These are phyloP conservation scores for Myiagra hebetior DNA, from an alignment of 2,113 vertebrate genomes.

Conservation along the genomic window DNA sequence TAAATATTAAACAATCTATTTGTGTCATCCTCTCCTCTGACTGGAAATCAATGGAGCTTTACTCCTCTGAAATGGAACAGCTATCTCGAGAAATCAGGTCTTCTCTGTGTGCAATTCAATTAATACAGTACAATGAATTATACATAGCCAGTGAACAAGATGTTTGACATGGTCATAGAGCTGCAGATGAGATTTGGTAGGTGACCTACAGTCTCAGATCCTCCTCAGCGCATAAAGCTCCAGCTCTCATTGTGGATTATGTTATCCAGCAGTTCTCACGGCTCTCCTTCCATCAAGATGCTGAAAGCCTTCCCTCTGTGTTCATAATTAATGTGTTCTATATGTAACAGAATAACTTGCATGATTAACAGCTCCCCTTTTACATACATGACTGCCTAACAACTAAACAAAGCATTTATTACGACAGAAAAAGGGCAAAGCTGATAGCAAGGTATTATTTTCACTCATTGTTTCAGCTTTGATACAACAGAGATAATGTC, in stretches of 20 bases:
- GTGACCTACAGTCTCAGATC: slow-evolving; percentile 18
- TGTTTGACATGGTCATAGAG: slow-evolving; percentile 31
- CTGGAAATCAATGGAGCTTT: slow-evolving; percentile 51
- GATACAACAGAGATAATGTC: background rate
- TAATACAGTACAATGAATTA: slow-evolving; percentile 36
- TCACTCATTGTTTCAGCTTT: background rate
- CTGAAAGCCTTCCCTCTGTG: background rate
- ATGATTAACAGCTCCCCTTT: background rate
- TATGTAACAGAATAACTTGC: background rate
- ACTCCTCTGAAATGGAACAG: background rate
- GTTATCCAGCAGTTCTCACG: background rate
- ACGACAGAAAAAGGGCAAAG: background rate
- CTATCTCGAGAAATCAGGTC: background rate
- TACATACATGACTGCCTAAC: background rate
- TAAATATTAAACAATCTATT: slow-evolving; percentile 46
- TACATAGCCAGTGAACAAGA: slow-evolving; percentile 5
- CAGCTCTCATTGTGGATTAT: background rate
- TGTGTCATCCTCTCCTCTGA: background rate
- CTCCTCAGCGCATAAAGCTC: background rate
- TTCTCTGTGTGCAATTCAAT: slow-evolving; percentile 22
- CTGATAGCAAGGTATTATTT: background rate
- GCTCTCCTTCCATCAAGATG: background rate
- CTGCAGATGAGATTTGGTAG: slow-evolving; percentile 4
- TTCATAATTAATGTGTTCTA: background rate
- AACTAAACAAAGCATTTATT: background rate